Base-by-base conservation (phyloP, 2,797 vertebrate genomes). In the Anas flavirostris region DNA sequence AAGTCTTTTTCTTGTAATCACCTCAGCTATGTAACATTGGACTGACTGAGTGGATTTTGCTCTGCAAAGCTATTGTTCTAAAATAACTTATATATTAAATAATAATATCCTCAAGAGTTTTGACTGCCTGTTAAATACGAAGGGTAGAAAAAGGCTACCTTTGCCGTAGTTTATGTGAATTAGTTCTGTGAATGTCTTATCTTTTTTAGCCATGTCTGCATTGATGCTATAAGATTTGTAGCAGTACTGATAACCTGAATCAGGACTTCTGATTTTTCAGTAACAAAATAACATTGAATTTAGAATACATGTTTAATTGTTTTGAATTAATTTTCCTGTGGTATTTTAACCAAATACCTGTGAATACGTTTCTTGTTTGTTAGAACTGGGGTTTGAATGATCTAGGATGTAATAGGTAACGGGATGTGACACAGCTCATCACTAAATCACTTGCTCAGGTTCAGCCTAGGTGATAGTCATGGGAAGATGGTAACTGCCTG, bases 401-500 rank as follows among this genome's bases (percentile, higher is more conserved):
- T 94, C 69, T 59, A 60, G 44, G 39, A 19, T 58, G 64, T 56
- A 62, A 80, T 73, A 72, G 74, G 82, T 92, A 86, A 91, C 69
- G 75, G 86, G 77, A 91, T 93, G 70, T 90, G 86, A 53, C 80
- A 84, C 63, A 88, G 56, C 80, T 96, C 12, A 1, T 90, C 82
- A 82, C 59, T 96, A 96, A 95, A 96, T 96, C 92, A 92, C 67
- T 91, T 86, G 80, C 81, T 92, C 41, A 79, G 66, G 70, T 94
- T 95, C 87, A 96, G 72, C 76, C 66, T 90, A 56, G 95, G 94
- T 93, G 82, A 91, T 93, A 95, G 92, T 93, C 84, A 55, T 62
- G 86, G 94, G 87, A 96, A 90, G 91, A 64, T 93, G 92, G 79
- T 90, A 95, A 95, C 82, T 93, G 80, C 95, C 93, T 95, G 82